phyloP scores from a whole-genome alignment of 2,113 vertebrate genomes.

The Onychostoma macrolepis region DNA sequence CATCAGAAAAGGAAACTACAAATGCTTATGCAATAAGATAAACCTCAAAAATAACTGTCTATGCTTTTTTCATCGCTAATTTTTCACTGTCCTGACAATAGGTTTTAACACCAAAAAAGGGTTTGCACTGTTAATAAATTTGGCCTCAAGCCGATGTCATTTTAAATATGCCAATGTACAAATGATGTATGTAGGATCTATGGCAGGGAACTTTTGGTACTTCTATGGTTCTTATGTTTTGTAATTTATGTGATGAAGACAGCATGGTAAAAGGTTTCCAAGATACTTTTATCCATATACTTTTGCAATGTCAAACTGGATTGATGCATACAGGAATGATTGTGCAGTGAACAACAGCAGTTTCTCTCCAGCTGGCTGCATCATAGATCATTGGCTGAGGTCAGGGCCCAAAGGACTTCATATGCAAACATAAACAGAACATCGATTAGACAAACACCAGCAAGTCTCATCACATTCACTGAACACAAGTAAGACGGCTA shows the following conservation, averaged over 20 bases:
- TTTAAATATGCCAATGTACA: background rate
- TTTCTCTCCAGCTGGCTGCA: constrained; percentile 13
- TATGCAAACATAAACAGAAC: constrained; percentile 24
- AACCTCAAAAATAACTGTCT: too few relatives aligned
- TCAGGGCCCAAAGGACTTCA: constrained; percentile 31
- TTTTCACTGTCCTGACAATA: too few relatives aligned
- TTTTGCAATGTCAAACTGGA: background rate
- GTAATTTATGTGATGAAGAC: too few relatives aligned
- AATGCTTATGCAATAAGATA: too few relatives aligned
- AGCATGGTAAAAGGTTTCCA: background rate
- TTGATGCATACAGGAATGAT: background rate
- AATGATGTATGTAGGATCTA: background rate
- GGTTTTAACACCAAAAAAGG: too few relatives aligned
- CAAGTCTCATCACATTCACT: background rate
- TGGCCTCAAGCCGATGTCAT: background rate
- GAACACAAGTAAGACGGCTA: background rate
- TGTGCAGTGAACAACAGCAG: constrained; percentile 1
- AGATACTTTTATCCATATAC: too few relatives aligned
- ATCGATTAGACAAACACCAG: constrained; percentile 14
- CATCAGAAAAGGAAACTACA: too few relatives aligned
- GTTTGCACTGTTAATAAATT: too few relatives aligned
- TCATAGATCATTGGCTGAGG: constrained; percentile 29
- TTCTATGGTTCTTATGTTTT: background rate
- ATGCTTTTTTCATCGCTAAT: too few relatives aligned
- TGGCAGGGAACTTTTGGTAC: background rate